Evolutionary conservation across 1,140 invertebrate species (phyloP).

Genomic region (Drosophila bocqueti): DNA sequence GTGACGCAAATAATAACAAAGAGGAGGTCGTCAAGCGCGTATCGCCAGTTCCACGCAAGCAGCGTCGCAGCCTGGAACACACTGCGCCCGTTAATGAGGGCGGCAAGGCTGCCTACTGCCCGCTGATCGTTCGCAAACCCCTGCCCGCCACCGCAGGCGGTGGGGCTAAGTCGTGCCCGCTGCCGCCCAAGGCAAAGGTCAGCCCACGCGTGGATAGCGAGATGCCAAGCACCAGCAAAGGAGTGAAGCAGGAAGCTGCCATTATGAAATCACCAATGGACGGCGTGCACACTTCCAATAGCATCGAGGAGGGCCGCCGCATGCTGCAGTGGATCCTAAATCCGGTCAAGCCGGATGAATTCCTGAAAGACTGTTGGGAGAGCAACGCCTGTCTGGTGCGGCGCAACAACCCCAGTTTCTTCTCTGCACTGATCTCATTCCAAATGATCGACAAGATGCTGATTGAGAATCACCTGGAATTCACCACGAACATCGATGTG

Average conservation of each 20-base stretch:
- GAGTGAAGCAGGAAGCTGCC: background rate
- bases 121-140: constrained; percentile 18
- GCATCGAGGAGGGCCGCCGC: constrained; percentile 87
- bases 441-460: constrained; percentile 92
- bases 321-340: constrained; percentile 90
- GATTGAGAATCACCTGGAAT: constrained; percentile 90
- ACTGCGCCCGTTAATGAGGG: background rate
- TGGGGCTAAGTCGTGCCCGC: background rate
- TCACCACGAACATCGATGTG: constrained; percentile 95
- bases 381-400: constrained; percentile 91
- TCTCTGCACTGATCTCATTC: constrained; percentile 91
- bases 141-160: background rate
- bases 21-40: background rate
- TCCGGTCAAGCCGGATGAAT: constrained; percentile 88
- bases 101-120: constrained; percentile 11
- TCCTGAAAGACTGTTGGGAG: constrained; percentile 92
- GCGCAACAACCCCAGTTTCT: constrained; percentile 89
- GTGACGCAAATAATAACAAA: constrained; percentile 2
- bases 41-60: background rate
- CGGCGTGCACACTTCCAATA: constrained; percentile 77
- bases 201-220: background rate
- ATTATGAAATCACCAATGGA: background rate
- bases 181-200: constrained; percentile 8
- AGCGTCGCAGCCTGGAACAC: constrained; percentile 4
- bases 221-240: background rate